Base-by-base conservation (phyloP, 1,140 invertebrate species). In the Metopolophium dirhodum region DNA sequence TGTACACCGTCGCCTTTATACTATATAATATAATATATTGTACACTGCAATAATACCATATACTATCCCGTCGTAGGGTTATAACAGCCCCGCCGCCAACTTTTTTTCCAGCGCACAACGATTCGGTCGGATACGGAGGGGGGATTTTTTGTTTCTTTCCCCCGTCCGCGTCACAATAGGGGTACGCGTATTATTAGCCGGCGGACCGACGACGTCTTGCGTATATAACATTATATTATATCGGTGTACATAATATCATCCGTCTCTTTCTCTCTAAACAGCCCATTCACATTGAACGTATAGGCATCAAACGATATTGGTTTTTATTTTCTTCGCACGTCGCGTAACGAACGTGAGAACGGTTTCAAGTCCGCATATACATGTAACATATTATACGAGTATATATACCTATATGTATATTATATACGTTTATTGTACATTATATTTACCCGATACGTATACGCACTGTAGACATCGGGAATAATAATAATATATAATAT, bases 291-390 rank as follows among this genome's bases (percentile, higher is more conserved):
- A 41, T 41, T 77, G 61, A 20, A 77, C 30, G 61, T n/a, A 68
- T n/a, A 77, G 30, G 14, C n/a, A 77, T 77, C n/a, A 77, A n/a
- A 77, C 61, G 61, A 77, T 77, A 77, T 77, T 77, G 61, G 61
- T 77, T 77, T 77, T 77, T 77, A 77, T 77, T 77, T 77, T 77
- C 61, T 77, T 77, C 61, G 61, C 61, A 77, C 61, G 61, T 77
- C 61, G 30, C 61, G 61, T 35, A 77, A 77, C 61, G 30, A 77
- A 77, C 61, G 61, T 77, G 61, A 77, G 61, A 77, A 77, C 61
- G 61, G n/a, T 77, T 77, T 77, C 61, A 14, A 77, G 61, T 18
- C 61, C 14, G 14, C 30, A 11, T n/a, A 68, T 11, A 68, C 11
- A 26, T 68, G n/a, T 30, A 61, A 22, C 14, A 82, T 37, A 82